Percentiles rank a stretch among this genome's conserved stretches.
Conservation (phyloP, 35 echinoderm and acorn worm genomes). For the Heliocidaris erythrogramma region DNA sequence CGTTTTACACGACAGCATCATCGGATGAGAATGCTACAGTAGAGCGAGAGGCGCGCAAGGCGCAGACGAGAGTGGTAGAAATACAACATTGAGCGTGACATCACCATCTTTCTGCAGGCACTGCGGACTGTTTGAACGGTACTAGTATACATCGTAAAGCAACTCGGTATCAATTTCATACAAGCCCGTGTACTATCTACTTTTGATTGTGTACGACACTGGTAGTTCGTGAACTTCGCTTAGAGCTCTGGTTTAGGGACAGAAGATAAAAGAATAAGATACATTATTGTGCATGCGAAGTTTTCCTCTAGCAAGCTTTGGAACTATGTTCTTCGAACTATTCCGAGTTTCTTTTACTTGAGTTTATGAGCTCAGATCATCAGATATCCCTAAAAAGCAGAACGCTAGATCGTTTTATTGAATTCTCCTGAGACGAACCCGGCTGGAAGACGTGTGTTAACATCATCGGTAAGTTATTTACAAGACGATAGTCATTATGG, state of each 20-base stretch:
- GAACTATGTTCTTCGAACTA: not conserved
- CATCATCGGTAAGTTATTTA: not conserved
- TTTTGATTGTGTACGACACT: not conserved
- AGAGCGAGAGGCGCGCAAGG: not conserved
- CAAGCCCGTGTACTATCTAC: not conserved
- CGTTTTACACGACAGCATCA: not conserved
- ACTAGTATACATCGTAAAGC: not conserved
- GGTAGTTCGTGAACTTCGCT: not conserved
- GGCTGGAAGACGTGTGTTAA: not conserved
- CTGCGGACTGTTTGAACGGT: not conserved
- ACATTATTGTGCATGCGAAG: not conserved
- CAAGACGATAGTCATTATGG: too few species aligned
- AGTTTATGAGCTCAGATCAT: not conserved
- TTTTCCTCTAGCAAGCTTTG: not conserved
- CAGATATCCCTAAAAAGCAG: too few species aligned
- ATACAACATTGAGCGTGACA: not conserved
- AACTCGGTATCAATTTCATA: not conserved
- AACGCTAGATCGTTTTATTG: too few species aligned
- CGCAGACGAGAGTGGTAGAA: not conserved
- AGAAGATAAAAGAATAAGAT: not conserved
- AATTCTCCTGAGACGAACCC: not conserved
- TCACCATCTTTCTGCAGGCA: not conserved
- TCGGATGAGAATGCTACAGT: slow-evolving; percentile 8
- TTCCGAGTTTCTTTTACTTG: not conserved
- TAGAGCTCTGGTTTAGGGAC: not conserved